A percentile compares a stretch with the other conserved stretches of the same genome.
phyloP scores from a whole-genome alignment of 2,888 invertebrate genomes.

The Hesperia comma region DNA sequence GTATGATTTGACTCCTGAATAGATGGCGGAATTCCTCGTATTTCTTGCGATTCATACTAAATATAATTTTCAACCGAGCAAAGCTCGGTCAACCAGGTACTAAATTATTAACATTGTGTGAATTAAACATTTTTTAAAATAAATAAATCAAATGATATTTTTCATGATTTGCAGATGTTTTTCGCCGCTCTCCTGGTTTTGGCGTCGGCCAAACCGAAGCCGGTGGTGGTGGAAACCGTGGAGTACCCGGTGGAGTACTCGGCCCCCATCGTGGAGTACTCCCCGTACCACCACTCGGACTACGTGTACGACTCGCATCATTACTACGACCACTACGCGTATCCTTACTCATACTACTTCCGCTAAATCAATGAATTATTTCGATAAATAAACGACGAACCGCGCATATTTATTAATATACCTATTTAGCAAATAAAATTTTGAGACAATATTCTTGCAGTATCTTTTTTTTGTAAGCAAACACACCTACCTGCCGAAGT shows the following conservation, averaged over 20 bases:
- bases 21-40: too few species aligned
- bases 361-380: neutral
- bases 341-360: constrained; percentile 27
- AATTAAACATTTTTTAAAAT: too few species aligned
- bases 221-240: constrained; percentile 25
- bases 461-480: too few species aligned
- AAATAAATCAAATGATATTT: neutral
- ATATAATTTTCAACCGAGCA: too few species aligned
- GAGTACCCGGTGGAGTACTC: constrained; percentile 28
- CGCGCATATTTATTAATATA: neutral
- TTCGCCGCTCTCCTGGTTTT: constrained; percentile 17
- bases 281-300: constrained; percentile 25
- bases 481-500: too few species aligned
- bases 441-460: too few species aligned
- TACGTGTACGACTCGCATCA: constrained; percentile 26
- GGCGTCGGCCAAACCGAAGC: constrained; percentile 20
- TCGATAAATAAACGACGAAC: constrained; percentile 1
- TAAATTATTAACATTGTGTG: too few species aligned
- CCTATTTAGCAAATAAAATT: constrained; percentile 8
- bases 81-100: too few species aligned
- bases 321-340: constrained; percentile 28
- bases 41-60: too few species aligned
- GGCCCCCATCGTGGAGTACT: constrained; percentile 26
- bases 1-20: too few species aligned
- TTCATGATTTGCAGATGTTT: constrained; percentile 7